Evolutionary conservation across 2,113 vertebrate genomes (phyloP), one percentile per base, ranked within the genome.

Genomic region (Alethe castanea): DNA sequence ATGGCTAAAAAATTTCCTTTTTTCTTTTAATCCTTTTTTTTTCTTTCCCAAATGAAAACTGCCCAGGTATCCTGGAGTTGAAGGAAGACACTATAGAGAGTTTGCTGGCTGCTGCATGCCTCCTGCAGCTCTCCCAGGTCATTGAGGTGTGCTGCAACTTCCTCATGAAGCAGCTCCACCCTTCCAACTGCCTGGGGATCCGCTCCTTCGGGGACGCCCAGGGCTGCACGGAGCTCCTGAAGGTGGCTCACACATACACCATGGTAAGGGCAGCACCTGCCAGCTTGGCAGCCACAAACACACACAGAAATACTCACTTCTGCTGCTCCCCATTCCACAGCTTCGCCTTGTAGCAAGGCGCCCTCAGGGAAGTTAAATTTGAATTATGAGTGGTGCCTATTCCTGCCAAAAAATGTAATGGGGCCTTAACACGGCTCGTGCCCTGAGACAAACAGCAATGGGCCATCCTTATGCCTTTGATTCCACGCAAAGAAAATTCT

Each of bases 51-150:
- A 19, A 56, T 74, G 62, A 45, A 57, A 95, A 93, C 48, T 29
- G 62, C 93, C 54, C 97, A 99, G 99, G 99, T 94, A 97, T 99
- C 96, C 98, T 99, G 35, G 98, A 99, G 94, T 93, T 99, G 74
- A 99, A 99, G 95, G 99, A 99, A 96, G 99, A 99, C 94, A 99
- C 99, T 14, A 99, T 99, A 82, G 99, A 99, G 97, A 99, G 98
- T 94, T 97, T 99, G 95, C 96, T 99, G 97, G 98, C 99, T 57
- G 99, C 99, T 57, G 99, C 99, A 25, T 99, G 99, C 96, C 98
- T 99, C 31, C 98, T 99, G 8, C 99, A 99, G 98, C 98, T 99
- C 52, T 98, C 99, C 66, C 99, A 99, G 97, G 99, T 99, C 72
- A 99, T 99, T 76, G 99, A 99, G 80, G 99, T 99, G 24, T 99